Evolutionary conservation across 2,113 vertebrate species (phyloP), one percentile per base, ranked within the genome.

Genomic region (Mirza zaza): DNA sequence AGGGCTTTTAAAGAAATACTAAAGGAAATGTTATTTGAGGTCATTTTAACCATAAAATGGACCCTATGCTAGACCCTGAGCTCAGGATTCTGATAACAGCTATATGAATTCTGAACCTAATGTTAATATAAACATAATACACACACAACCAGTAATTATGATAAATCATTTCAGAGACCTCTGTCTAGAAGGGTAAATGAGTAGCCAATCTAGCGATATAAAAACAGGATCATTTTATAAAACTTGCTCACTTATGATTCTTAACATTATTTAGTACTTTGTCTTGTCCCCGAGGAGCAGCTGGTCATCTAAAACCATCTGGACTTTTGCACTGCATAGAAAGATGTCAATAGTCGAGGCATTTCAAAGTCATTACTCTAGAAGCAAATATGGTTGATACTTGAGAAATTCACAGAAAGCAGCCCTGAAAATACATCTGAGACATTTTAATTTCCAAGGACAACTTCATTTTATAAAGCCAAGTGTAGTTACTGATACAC

Each of bases 291-390:
- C 79, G 52, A 84, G 70, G 68, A 92, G 6, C 18, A 89, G 23
- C 23, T 75, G 83, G 48, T 52, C 80, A 96, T 48, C 45, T 85
- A 87, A 92, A 97, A 76, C 85, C 67, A 97, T 80, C 92, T 96
- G 32, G 12, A 96, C 29, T 63, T 11, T 2, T 89, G 14, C 86
- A 10, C 39, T 92, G 61, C 17, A n/a, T 8, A 89, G 4, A 70
- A 95, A 94, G 12, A 90, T 68, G 27, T 57, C 61, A 65, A 91
- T 14, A 93, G 36, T 39, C 11, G 94, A 94, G 18, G 55, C n/a
- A 8, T 42, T 90, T 87, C 45, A 81, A 92, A 93, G 55, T 68
- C 32, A 81, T 93, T 32, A 81, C 0, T 59, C 27, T 39, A 88
- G 27, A 61, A 89, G 73, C 39, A 96, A 97, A 85, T 3, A 34